These are phyloP conservation scores for Pavo muticus DNA, from an alignment of 2,113 vertebrate genomes.

Conservation along the genomic window DNA sequence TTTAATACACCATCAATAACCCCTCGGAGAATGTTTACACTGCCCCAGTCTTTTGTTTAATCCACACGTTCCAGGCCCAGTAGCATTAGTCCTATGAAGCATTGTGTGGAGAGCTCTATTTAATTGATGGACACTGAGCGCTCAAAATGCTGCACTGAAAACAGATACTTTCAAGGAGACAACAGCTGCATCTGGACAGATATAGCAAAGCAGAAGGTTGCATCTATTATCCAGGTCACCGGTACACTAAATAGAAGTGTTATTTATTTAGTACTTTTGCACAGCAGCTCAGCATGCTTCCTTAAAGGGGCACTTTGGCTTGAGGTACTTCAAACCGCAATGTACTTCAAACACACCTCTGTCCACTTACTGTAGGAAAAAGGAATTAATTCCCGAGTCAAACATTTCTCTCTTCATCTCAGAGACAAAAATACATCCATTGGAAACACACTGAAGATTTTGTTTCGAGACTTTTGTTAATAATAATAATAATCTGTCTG, in stretches of 20 bases:
- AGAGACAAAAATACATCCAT: not conserved
- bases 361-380: not conserved
- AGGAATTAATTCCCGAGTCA: not conserved
- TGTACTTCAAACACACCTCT: not conserved
- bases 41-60: constrained; percentile 69
- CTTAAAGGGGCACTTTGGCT: constrained; percentile 27
- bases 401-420: constrained; percentile 6
- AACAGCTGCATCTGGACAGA: constrained; percentile 58
- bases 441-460: not conserved
- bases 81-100: constrained; percentile 64
- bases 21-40: constrained; percentile 69
- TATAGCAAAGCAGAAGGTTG: constrained; percentile 16
- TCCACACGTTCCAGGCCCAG: constrained; percentile 43
- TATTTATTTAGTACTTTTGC: constrained; percentile 47
- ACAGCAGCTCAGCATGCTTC: constrained; percentile 33
- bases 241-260: constrained; percentile 43
- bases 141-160: constrained; percentile 60
- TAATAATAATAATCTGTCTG: not conserved
- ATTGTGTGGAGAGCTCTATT: constrained; percentile 60
- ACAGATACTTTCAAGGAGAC: constrained; percentile 52
- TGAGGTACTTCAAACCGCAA: not conserved
- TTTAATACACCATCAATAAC: constrained; percentile 68
- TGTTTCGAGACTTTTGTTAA: not conserved
- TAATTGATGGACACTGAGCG: constrained; percentile 54
- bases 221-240: constrained; percentile 58